Evolutionary conservation across 2,888 invertebrate genomes (phyloP).

Genomic region (Rhingia rostrata): DNA sequence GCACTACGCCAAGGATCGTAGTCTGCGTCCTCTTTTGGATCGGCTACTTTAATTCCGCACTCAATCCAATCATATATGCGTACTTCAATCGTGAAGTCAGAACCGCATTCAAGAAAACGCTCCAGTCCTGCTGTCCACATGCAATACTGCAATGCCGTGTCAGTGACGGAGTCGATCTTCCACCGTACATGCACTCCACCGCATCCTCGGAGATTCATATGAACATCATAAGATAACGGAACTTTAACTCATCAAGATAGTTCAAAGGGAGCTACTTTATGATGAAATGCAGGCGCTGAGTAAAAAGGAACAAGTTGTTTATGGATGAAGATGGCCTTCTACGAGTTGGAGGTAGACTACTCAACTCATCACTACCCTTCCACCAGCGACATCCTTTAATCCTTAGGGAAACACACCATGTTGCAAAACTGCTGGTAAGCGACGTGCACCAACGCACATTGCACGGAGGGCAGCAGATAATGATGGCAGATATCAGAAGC

Average conservation of each 20-base stretch:
- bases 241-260: conserved; percentile 83
- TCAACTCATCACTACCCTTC: too few species aligned
- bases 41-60: conserved; percentile 97
- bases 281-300: too few species aligned
- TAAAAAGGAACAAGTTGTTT: too few species aligned
- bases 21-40: conserved; percentile 98
- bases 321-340: too few species aligned
- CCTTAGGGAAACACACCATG: too few species aligned
- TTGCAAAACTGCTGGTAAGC: too few species aligned
- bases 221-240: conserved; percentile 84
- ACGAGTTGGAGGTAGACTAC: too few species aligned
- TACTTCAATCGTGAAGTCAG: conserved; percentile 99
- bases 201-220: conserved; percentile 91
- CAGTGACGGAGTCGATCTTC: conserved; percentile 83
- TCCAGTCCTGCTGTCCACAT: conserved; percentile 84
- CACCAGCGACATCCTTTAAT: too few species aligned
- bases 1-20: conserved; percentile 92
- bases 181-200: conserved; percentile 88
- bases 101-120: conserved; percentile 95
- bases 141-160: conserved; percentile 82
- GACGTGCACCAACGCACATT: too few species aligned
- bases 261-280: too few species aligned
- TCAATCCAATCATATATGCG: conserved; percentile 98
- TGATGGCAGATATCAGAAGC: too few species aligned
- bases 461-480: too few species aligned